Percentiles rank a stretch among this genome's conserved stretches.
Evolutionary conservation across 2,888 invertebrate genomes (phyloP).

Genomic region (Lysandra coridon): DNA sequence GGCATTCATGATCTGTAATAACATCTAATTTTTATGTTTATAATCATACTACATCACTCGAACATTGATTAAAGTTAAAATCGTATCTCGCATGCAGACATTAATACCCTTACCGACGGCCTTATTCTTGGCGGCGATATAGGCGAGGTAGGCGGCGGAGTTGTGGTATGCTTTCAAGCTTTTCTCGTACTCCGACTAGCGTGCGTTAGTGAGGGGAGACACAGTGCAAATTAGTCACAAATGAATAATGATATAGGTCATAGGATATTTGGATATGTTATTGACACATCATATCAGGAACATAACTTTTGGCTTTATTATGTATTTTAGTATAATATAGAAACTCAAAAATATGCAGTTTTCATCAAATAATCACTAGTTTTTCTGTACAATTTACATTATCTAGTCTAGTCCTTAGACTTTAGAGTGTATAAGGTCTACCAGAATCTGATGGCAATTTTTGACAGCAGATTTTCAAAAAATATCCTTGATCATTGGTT

Average conservation of each 20-base stretch:
- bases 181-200: conserved; percentile 94
- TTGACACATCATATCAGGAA: background rate
- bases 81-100: conserved; percentile 39
- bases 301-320: too few species aligned
- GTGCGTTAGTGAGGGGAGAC: conserved; percentile 53
- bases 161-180: conserved; percentile 96
- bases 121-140: conserved; percentile 95
- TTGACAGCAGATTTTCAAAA: too few species aligned
- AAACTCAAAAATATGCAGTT: too few species aligned
- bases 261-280: background rate
- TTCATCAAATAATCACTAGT: too few species aligned
- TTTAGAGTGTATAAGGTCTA: too few species aligned
- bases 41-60: background rate
- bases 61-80: background rate
- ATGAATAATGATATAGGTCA: background rate
- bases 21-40: background rate
- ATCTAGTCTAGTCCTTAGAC: too few species aligned
- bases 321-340: too few species aligned
- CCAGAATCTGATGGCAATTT: too few species aligned
- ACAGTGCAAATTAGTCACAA: conserved; percentile 70
- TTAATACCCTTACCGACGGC: conserved; percentile 83
- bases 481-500: too few species aligned
- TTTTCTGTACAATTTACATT: too few species aligned
- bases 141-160: conserved; percentile 96
- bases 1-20: too few species aligned